Base-by-base conservation (phyloP, 2,888 invertebrate genomes). In the Luperina nickerlii region DNA sequence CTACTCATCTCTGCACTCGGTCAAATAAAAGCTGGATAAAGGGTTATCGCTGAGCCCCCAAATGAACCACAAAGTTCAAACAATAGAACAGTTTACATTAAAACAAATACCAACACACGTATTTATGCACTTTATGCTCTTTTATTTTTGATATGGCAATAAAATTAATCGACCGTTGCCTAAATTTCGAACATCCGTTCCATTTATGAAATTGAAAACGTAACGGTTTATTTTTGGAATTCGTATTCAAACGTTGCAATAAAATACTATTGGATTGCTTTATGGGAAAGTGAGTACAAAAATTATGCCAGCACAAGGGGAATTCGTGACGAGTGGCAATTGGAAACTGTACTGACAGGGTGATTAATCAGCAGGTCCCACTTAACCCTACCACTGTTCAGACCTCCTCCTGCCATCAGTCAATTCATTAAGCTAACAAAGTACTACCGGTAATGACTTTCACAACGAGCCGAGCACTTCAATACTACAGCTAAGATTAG, bases 371-470 rank as follows among this genome's bases (percentile, higher is more conserved):
- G 95, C 93, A 94, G 93, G 93, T 96, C 91, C 95, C 96, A 96
- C 96, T 96, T 96, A 96, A 96, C 96, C 95, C 96, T 94, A 95
- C 95, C 95, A 94, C 94, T 94, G 96, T 95, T 96, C 94, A 95
- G 94, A 94, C 94, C 95, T 95, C 92, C 94, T 94, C 94, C 93
- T 93, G 94, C 95, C 96, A 96, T 96, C 96, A 95, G 96, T 97
- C 96, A 96, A 96, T 97, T 96, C 96, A 96, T 96, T 97, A 96
- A 94, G 95, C 94, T 95, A 96, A 96, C 96, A 96, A 96, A 96
- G 96, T 96, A 95, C 95, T 93, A 93, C 92, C 93, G 92, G 95
- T 97, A 96, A 96, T 96, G 96, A 96, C 96, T 96, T 95, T 93
- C 94, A 94, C 93, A 94, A 93, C 92, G 94, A 94, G 91, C 91